These are phyloP conservation scores for Callinectes sapidus DNA, from an alignment of 2,888 invertebrate genomes.

Conservation along the genomic window DNA sequence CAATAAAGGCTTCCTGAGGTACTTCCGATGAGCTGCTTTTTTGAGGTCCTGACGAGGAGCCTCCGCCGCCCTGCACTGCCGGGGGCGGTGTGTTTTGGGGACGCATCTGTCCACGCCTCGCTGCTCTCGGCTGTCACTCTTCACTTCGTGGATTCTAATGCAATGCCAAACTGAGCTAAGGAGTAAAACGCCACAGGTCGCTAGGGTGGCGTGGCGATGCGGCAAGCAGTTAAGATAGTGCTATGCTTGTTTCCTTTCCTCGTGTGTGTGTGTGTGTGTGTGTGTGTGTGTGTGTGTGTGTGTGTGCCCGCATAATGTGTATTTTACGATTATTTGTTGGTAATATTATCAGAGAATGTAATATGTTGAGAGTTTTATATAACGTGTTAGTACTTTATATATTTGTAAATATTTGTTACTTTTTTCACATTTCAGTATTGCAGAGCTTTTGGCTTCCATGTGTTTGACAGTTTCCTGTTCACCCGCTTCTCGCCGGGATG, in stretches of 20 bases:
- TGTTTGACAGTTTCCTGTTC: not conserved
- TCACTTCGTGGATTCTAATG: not conserved
- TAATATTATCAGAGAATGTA: constrained; percentile 13
- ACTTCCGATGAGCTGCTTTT: not conserved
- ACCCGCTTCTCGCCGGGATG: constrained; percentile 12
- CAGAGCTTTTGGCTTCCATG: constrained; percentile 19
- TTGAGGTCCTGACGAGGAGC: not conserved
- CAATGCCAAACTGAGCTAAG: not conserved
- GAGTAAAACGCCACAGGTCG: not conserved
- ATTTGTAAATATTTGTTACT: constrained; percentile 32
- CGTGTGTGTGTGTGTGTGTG: not conserved
- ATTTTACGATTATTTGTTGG: not conserved
- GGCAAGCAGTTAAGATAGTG: not conserved
- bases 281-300: constrained; percentile 21
- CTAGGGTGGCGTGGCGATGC: not conserved
- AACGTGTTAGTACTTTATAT: not conserved
- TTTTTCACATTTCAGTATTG: not conserved
- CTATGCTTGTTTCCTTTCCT: not conserved
- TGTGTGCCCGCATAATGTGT: not conserved
- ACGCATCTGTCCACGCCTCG: not conserved
- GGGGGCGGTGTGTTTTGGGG: not conserved
- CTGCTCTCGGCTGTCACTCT: not conserved
- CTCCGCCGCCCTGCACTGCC: not conserved
- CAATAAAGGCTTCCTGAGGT: not conserved
- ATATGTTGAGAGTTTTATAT: constrained; percentile 6